These are phyloP conservation scores for Cettia cetti DNA, from an alignment of 2,113 vertebrate genomes.

Conservation along the genomic window DNA sequence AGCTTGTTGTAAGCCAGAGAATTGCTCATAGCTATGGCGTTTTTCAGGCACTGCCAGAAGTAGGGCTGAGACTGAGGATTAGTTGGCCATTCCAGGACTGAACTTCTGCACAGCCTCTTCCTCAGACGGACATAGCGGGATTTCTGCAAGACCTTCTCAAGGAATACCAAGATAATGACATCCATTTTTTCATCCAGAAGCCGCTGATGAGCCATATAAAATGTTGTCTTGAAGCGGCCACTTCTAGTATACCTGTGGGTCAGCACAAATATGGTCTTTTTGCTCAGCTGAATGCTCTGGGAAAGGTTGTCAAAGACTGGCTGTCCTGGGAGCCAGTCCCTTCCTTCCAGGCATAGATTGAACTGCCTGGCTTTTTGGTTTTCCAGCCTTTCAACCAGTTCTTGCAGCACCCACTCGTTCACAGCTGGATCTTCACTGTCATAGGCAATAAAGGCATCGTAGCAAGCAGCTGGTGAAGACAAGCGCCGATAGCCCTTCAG, in stretches of 20 bases:
- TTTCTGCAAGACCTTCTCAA: conserved; percentile 83
- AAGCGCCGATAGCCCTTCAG: conserved; percentile 82
- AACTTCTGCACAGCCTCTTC: conserved; percentile 84
- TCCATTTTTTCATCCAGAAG: conserved; percentile 92
- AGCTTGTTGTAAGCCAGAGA: conserved; percentile 77
- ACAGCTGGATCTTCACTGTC: conserved; percentile 84
- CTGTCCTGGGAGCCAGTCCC: conserved; percentile 92
- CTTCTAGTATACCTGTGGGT: conserved; percentile 84
- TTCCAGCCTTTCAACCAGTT: conserved; percentile 85
- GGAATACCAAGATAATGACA: conserved; percentile 89
- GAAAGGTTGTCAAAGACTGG: conserved; percentile 90
- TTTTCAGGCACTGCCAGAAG: conserved; percentile 92
- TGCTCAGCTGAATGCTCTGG: conserved; percentile 93
- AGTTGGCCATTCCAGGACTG: conserved; percentile 89
- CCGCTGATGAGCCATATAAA: conserved; percentile 93
- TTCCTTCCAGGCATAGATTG: conserved; percentile 88
- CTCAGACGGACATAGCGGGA: conserved; percentile 88
- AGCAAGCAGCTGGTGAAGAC: conserved; percentile 67
- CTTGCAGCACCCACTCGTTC: conserved; percentile 88
- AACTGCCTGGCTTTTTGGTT: conserved; percentile 74
- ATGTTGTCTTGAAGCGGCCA: conserved; percentile 85
- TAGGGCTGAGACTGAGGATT: conserved; percentile 88
- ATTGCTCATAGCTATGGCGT: conserved; percentile 79
- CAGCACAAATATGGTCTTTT: conserved; percentile 91
- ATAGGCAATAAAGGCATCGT: conserved; percentile 90